Evolutionary conservation across 2,888 invertebrate species (phyloP), one percentile per base, ranked within the genome.

Genomic region (Phyto melanocephala): DNA sequence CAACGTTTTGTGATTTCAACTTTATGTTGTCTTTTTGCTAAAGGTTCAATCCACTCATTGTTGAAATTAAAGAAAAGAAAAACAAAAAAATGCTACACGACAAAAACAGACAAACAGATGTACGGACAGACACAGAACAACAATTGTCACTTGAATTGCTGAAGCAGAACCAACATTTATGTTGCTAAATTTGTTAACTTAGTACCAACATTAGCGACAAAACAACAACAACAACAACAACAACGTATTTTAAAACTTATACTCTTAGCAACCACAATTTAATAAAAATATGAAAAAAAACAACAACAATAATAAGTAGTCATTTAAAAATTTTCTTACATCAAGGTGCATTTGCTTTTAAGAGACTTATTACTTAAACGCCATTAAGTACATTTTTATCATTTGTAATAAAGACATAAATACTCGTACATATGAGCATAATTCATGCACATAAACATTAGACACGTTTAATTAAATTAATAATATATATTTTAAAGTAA

Each of bases 21-120:
- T 70, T 37, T 50, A 60, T 22, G 28, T 22, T 79, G 24, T 76
- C 13, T 63, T 67, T 45, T 45, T 47, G 37, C 50, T 22, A 62
- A 75, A 79, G 58, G 79, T 82, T 82, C 79, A 82, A 82, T 79
- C 82, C 71, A 76, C 79, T 82, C 67, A 75, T 68, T 65, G 20
- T 52, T 42, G n/a, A n/a, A 52, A 72, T 37, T 50, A 17, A 62
- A 63, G 10, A 70, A 33, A 60, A 62, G 10, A 68, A 52, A 15
- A 33, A 56, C 28, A 28, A 28, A 28, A 28, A 6, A 28, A 28
- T n/a, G 28, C 28, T 3, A 28, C 28, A 28, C 6, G 28, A 28
- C 28, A 17, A 35, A 22, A 22, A 13, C 13, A 11, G 28, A 40
- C 3, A 47, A 24, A 60, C 33, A 58, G n/a, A n/a, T 15, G 50